Percentiles rank a stretch among this genome's conserved stretches.
These are phyloP conservation scores for Grammomys surdaster DNA, from an alignment of 2,113 vertebrate genomes.

Conservation along the genomic window DNA sequence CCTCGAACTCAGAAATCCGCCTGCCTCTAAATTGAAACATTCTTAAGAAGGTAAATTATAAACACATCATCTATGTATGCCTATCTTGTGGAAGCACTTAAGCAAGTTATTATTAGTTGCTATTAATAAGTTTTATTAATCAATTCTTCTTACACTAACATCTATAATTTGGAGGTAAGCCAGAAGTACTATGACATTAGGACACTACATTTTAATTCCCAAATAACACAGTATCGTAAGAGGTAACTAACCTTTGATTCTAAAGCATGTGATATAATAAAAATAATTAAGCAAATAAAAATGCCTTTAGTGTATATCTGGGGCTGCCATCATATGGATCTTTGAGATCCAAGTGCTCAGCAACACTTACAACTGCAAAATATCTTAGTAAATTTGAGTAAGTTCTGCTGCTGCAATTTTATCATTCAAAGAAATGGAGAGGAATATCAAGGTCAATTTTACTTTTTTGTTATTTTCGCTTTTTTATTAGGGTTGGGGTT, in stretches of 20 bases:
- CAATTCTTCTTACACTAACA: constrained; percentile 12
- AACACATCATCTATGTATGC: constrained; percentile 39
- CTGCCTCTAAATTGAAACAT: not conserved
- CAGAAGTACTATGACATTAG: constrained; percentile 38
- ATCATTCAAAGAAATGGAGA: constrained; percentile 47
- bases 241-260: not conserved
- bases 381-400: constrained; percentile 37
- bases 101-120: constrained; percentile 35
- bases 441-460: constrained; percentile 38
- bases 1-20: no score
- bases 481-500: not conserved
- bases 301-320: not conserved
- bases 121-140: constrained; percentile 59
- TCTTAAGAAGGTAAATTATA: constrained; percentile 55
- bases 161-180: not conserved
- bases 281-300: constrained; percentile 36
- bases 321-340: not conserved
- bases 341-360: constrained; percentile 59
- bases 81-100: constrained; percentile 41
- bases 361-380: constrained; percentile 40
- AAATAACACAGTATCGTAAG: constrained; percentile 55
- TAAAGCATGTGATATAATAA: constrained; percentile 11
- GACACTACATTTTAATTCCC: constrained; percentile 14
- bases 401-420: constrained; percentile 38
- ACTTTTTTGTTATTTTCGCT: not conserved